Percentiles rank a stretch among this genome's conserved stretches.
phyloP scores from a whole-genome alignment of 2,888 invertebrate genomes.

The Hedya salicella region DNA sequence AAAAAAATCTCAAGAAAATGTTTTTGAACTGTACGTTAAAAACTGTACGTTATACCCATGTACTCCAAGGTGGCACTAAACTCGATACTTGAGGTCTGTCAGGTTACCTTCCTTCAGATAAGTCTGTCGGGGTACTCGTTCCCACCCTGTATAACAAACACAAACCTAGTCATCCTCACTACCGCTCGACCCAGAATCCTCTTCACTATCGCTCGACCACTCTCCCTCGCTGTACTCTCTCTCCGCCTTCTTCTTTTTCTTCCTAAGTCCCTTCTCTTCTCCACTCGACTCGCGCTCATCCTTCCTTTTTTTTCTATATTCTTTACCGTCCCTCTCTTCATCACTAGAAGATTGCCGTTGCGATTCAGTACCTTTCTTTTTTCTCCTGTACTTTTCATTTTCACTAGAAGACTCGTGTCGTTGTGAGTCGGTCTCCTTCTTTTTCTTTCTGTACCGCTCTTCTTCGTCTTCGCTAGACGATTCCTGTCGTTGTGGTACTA shows the following conservation, averaged over 20 bases:
- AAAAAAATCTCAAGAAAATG: too few species aligned
- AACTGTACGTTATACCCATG: too few species aligned
- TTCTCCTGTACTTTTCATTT: slow-evolving; percentile 5
- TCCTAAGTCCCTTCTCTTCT: slow-evolving; percentile 50
- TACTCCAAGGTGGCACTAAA: too few species aligned
- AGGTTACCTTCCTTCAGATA: too few species aligned
- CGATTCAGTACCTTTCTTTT: slow-evolving; percentile 1
- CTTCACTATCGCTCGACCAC: slow-evolving; percentile 78
- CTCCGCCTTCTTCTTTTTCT: slow-evolving; percentile 58
- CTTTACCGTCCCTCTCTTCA: neutral
- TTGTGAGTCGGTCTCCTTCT: slow-evolving; percentile 55
- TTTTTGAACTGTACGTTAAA: too few species aligned
- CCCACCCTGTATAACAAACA: too few species aligned
- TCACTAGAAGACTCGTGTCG: slow-evolving; percentile 7
- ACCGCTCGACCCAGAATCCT: slow-evolving; percentile 59
- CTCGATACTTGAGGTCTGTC: too few species aligned
- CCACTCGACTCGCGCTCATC: slow-evolving; percentile 48
- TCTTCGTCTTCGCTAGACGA: slow-evolving; percentile 58
- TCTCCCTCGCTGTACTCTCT: slow-evolving; percentile 78
- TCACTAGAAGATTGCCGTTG: slow-evolving; percentile 1
- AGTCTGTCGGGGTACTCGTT: too few species aligned
- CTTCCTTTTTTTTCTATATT: neutral
- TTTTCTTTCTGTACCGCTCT: slow-evolving; percentile 47
- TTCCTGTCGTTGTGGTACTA: slow-evolving; percentile 47
- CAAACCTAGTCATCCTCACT: slow-evolving; percentile 50